Evolutionary conservation across 2,888 invertebrate genomes (phyloP).

Genomic region (Galerucella pusilla): DNA sequence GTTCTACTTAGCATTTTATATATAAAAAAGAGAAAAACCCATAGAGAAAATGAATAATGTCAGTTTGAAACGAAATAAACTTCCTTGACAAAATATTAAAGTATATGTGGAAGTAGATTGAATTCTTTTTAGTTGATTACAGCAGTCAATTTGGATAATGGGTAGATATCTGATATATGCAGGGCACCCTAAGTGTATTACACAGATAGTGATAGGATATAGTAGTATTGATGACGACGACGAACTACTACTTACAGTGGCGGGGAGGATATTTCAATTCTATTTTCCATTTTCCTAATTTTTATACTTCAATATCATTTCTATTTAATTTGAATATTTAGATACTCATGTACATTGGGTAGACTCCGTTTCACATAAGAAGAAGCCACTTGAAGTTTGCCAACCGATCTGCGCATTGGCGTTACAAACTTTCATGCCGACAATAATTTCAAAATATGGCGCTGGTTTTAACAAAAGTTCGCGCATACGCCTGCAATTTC

Average conservation of each 20-base stretch:
- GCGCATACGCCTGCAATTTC: too few species aligned
- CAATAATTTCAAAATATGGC: too few species aligned
- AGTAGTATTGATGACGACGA: constrained; percentile 61
- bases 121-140: constrained; percentile 66
- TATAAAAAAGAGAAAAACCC: constrained; percentile 1
- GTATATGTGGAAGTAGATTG: constrained; percentile 61
- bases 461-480: too few species aligned
- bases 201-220: constrained; percentile 62
- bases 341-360: too few species aligned
- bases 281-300: not conserved
- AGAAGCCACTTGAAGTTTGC: too few species aligned
- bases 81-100: constrained; percentile 58
- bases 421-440: too few species aligned
- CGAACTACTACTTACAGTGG: constrained; percentile 31
- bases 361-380: too few species aligned
- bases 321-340: too few species aligned
- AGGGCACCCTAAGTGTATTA: constrained; percentile 64
- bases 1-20: constrained; percentile 4
- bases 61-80: constrained; percentile 26
- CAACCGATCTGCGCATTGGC: too few species aligned
- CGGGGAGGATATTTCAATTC: constrained; percentile 4
- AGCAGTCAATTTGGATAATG: constrained; percentile 66
- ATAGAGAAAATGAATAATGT: constrained; percentile 19
- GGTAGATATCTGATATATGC: constrained; percentile 65
- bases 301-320: not conserved